Evolutionary conservation across 2,888 invertebrate species (phyloP).

Genomic region (Limnephilus marmoratus): DNA sequence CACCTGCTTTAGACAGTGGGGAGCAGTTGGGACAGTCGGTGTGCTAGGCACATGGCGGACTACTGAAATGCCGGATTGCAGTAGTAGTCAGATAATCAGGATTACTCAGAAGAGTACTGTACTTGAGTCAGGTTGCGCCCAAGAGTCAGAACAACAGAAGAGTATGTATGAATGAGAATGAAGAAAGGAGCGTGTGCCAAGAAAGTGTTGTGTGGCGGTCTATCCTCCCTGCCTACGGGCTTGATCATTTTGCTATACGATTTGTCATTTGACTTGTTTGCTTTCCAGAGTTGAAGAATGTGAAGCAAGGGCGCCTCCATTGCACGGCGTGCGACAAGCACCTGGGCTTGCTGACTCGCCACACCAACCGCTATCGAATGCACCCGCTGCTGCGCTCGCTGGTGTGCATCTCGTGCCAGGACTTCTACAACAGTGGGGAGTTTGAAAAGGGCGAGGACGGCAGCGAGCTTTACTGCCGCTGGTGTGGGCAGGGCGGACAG

Average conservation of each 20-base stretch:
- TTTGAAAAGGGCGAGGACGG: slow-evolving; percentile 91
- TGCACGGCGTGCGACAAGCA: slow-evolving; percentile 87
- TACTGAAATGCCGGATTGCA: too few species aligned
- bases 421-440: slow-evolving; percentile 88
- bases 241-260: background rate
- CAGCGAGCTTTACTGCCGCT: slow-evolving; percentile 88
- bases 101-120: too few species aligned
- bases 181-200: background rate
- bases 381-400: slow-evolving; percentile 86
- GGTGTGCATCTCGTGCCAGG: slow-evolving; percentile 84
- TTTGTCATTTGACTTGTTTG: background rate
- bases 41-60: too few species aligned
- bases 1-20: too few species aligned
- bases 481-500: slow-evolving; percentile 90
- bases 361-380: slow-evolving; percentile 81
- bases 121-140: too few species aligned
- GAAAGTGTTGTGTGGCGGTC: background rate
- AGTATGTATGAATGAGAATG: too few species aligned
- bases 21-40: too few species aligned
- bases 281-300: slow-evolving; percentile 78
- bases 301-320: slow-evolving; percentile 81
- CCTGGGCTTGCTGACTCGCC: slow-evolving; percentile 83
- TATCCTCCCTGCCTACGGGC: too few species aligned
- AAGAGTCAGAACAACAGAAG: too few species aligned
- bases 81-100: too few species aligned